These are phyloP conservation scores for Drosophila equinoxialis DNA, from an alignment of 1,140 invertebrate species.

Conservation along the genomic window DNA sequence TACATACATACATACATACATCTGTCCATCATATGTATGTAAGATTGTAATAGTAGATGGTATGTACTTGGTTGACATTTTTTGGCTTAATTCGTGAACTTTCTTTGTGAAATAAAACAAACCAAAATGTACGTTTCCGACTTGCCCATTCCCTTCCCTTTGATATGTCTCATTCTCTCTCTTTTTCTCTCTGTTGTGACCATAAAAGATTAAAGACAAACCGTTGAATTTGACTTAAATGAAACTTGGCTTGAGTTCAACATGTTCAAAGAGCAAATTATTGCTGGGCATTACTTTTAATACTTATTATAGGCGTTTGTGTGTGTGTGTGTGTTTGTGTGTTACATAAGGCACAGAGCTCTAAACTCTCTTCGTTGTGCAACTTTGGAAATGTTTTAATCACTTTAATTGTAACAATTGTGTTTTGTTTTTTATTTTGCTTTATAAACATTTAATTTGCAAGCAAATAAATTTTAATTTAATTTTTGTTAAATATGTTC, in stretches of 20 bases:
- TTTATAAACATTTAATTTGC: slow-evolving; percentile 31
- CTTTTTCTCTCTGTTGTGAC: slow-evolving; percentile 24
- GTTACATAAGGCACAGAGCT: slow-evolving; percentile 56
- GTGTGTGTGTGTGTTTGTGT: slow-evolving; percentile 25
- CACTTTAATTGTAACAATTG: slow-evolving; percentile 62
- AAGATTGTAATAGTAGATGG: slow-evolving; percentile 32
- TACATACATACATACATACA: neutral
- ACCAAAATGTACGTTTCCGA: slow-evolving; percentile 31
- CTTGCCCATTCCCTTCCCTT: slow-evolving; percentile 44
- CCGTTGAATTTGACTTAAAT: slow-evolving; percentile 62
- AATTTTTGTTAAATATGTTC: slow-evolving; percentile 68
- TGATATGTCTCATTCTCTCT: too few relatives aligned
- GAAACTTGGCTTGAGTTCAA: slow-evolving; percentile 10
- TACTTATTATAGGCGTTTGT: slow-evolving; percentile 38
- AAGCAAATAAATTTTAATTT: slow-evolving; percentile 62
- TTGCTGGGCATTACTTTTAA: slow-evolving; percentile 55
- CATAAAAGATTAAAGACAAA: slow-evolving; percentile 65
- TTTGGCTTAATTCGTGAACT: slow-evolving; percentile 72
- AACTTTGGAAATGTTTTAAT: slow-evolving; percentile 58
- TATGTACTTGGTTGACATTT: slow-evolving; percentile 54
- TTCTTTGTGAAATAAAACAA: slow-evolving; percentile 72
- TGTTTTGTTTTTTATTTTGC: slow-evolving; percentile 18
- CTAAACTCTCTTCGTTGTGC: slow-evolving; percentile 63
- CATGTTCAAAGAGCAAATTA: slow-evolving; percentile 52
- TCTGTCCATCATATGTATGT: slow-evolving; percentile 16